Conservation (phyloP, 2,113 vertebrate genomes). For the Natator depressus region DNA sequence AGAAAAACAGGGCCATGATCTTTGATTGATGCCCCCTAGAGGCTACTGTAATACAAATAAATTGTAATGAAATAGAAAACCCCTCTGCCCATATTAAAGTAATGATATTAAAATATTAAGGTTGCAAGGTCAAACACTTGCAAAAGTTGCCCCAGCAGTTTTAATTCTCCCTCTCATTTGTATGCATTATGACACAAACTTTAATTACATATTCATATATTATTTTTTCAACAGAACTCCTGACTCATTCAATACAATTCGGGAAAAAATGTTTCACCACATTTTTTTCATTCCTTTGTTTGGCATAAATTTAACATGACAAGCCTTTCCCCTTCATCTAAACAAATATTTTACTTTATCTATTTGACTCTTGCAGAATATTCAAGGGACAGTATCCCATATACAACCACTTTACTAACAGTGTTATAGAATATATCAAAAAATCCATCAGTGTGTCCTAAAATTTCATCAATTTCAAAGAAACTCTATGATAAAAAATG, state of each 20-base stretch:
- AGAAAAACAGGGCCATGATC: neutral
- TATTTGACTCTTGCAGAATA: neutral
- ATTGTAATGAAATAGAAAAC: neutral
- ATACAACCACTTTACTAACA: neutral
- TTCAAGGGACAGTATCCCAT: neutral
- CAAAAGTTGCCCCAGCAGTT: neutral
- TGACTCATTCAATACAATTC: neutral
- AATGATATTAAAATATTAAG: neutral
- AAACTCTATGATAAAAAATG: neutral
- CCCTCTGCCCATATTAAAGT: neutral
- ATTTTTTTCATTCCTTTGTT: neutral
- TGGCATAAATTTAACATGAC: neutral
- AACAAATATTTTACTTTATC: neutral
- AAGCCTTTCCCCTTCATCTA: neutral
- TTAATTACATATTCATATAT: neutral
- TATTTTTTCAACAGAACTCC: neutral
- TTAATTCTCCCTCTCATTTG: neutral
- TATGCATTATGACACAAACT: neutral
- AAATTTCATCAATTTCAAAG: neutral
- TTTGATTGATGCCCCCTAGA: constrained; percentile 26
- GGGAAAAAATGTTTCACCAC: neutral
- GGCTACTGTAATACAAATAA: neutral
- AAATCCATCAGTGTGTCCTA: neutral
- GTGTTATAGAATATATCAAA: neutral
- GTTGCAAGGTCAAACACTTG: neutral